Evolutionary conservation across 30 jellyfish, hydroid and myxozoan genomes (phyloP).

Genomic region (Hydractinia echinata): DNA sequence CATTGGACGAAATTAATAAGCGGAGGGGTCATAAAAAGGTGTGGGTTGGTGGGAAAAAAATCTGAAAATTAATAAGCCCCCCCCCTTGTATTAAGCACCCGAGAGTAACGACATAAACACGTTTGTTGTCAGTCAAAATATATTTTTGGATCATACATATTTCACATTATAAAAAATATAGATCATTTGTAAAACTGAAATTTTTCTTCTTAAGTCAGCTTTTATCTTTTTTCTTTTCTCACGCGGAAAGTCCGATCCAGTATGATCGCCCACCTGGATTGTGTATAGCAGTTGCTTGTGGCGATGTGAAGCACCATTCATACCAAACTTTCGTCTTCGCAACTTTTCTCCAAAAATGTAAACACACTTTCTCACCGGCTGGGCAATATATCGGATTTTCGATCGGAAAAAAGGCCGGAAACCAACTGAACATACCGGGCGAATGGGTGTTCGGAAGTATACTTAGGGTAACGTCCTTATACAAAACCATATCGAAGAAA

Average conservation of each 20-base stretch:
- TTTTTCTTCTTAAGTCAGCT: too few species aligned
- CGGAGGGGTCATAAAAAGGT: too few species aligned
- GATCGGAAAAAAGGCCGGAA: constrained; percentile 63
- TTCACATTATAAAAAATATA: too few species aligned
- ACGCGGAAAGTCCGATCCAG: constrained; percentile 65
- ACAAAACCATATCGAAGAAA: constrained; percentile 74
- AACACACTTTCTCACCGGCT: constrained; percentile 49
- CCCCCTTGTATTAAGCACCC: too few species aligned
- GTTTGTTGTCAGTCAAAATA: too few species aligned
- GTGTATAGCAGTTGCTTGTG: constrained; percentile 72
- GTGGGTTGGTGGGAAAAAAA: too few species aligned
- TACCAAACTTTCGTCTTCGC: constrained; percentile 93
- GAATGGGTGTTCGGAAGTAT: constrained; percentile 91
- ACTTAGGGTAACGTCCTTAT: constrained; percentile 78
- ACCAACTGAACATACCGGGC: constrained; percentile 99
- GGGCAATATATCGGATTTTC: constrained; percentile 82
- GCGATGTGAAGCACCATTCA: constrained; percentile 96
- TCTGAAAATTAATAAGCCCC: too few species aligned
- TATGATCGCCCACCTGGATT: constrained; percentile 97
- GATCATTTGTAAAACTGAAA: too few species aligned
- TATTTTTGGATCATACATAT: too few species aligned
- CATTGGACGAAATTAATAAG: too few species aligned
- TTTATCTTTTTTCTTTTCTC: not conserved
- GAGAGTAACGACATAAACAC: too few species aligned
- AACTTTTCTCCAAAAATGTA: constrained; percentile 89